Base-by-base conservation (phyloP, 1,140 invertebrate species). In the Ceratitis capitata region DNA sequence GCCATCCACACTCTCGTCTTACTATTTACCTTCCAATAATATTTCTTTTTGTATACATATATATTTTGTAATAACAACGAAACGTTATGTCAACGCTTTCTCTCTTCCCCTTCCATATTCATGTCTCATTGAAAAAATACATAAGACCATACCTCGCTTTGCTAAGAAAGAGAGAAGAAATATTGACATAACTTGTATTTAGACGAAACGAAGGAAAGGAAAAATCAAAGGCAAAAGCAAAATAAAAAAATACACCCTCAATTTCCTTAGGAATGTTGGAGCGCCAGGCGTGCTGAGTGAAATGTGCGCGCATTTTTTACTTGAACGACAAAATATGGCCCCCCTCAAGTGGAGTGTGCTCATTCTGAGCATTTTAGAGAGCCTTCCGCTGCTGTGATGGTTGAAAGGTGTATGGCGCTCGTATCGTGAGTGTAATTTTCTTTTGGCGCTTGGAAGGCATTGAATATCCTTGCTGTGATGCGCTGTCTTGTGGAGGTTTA, bases 151-250 rank as follows among this genome's bases (percentile, higher is more conserved):
- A 19, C 39, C n/a, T 9, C 14, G n/a, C 42, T 78, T 78, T 35
- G 69, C 69, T 42, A 78, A 78, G 69, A 78, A 78, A 78, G 69
- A 78, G 69, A 78, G 69, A 42, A 78, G 69, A 78, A 78, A 78
- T 78, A 78, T 78, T 78, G 69, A 78, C 69, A 45, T 56, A 56
- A 56, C 51, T 56, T 12, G 51, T 56, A 56, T 23, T 32, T 78
- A 78, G 19, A 78, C n/a, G 69, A n/a, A 39, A n/a, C 19, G 39
- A 42, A 78, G 39, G 16, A 78, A 42, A 26, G 7, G 19, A 78
- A 78, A 78, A 78, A 35, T 12, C 9, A 39, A 45, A 78, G 19
- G 23, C 51, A 19, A 7, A 7, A 56, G 53, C 10, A 12, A 3
- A 64, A 64, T 12, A 19, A 78, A 78, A 78, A 78, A 78, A 78